A percentile compares a stretch with the other conserved stretches of the same genome.
phyloP scores from a whole-genome alignment of 2,113 vertebrate species.

The Rhodinocichla rosea region DNA sequence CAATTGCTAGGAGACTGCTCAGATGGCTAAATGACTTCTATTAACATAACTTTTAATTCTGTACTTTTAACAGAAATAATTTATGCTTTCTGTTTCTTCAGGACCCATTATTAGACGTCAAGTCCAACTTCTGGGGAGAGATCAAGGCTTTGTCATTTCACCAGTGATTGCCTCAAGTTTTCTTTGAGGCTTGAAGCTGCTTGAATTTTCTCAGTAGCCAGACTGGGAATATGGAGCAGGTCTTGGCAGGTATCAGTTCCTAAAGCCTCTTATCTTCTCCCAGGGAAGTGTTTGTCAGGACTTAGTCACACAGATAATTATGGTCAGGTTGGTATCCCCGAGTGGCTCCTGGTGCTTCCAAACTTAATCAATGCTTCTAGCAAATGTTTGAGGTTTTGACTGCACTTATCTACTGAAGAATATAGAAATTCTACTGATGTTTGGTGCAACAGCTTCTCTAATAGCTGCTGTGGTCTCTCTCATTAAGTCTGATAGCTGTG shows the following conservation, averaged over 20 bases:
- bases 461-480: not conserved
- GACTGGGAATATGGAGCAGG: not conserved
- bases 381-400: not conserved
- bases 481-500: not conserved
- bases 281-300: not conserved
- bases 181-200: not conserved
- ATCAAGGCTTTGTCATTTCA: not conserved
- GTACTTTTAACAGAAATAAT: not conserved
- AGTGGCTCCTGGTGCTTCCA: not conserved
- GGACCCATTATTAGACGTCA: not conserved
- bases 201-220: not conserved
- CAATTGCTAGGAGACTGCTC: conserved; percentile 6
- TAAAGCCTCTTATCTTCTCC: not conserved
- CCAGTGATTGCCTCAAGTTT: not conserved
- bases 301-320: not conserved
- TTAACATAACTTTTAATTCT: conserved; percentile 43
- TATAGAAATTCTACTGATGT: not conserved
- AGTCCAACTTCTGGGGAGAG: not conserved
- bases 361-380: not conserved
- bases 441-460: not conserved
- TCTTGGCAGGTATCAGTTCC: not conserved
- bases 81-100: not conserved
- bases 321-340: not conserved
- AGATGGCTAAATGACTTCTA: conserved; percentile 9
- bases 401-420: not conserved